phyloP scores from a whole-genome alignment of 2,888 invertebrate species.

The Trissonchulus latispiculum region DNA sequence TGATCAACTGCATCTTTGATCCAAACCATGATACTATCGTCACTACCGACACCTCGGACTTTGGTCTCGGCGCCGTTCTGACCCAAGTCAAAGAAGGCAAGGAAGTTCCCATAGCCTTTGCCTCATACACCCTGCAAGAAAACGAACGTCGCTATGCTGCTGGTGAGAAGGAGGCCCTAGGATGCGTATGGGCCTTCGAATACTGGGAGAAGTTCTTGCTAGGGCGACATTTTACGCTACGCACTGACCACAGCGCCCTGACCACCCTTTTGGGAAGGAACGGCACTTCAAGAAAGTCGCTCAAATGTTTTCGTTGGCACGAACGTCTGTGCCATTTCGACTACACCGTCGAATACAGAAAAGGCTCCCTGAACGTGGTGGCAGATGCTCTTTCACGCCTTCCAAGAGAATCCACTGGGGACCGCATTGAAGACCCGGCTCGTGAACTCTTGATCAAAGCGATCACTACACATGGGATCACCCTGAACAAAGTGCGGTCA shows the following conservation, averaged over 20 bases:
- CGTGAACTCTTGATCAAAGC: too few relatives aligned
- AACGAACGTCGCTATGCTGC: not conserved
- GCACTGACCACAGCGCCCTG: too few relatives aligned
- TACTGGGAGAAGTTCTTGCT: too few relatives aligned
- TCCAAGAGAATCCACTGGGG: too few relatives aligned
- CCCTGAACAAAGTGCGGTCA: too few relatives aligned
- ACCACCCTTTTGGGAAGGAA: too few relatives aligned
- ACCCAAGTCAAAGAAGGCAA: not conserved
- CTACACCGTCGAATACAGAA: not conserved
- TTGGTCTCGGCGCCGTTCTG: not conserved
- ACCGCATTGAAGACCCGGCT: too few relatives aligned
- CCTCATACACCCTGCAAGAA: not conserved
- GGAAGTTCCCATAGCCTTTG: not conserved
- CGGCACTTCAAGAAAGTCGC: not conserved
- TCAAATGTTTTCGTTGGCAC: not conserved
- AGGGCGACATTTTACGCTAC: too few relatives aligned
- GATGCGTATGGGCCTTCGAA: not conserved
- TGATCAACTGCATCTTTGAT: not conserved
- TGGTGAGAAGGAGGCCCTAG: slow-evolving; percentile 4
- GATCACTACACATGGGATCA: too few relatives aligned
- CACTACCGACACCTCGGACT: not conserved
- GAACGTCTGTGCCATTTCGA: not conserved
- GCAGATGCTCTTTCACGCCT: too few relatives aligned
- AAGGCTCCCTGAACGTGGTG: too few relatives aligned
- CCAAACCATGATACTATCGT: not conserved